These are phyloP conservation scores for Salvelinus sp. DNA, from an alignment of 2,113 vertebrate species.

Conservation along the genomic window DNA sequence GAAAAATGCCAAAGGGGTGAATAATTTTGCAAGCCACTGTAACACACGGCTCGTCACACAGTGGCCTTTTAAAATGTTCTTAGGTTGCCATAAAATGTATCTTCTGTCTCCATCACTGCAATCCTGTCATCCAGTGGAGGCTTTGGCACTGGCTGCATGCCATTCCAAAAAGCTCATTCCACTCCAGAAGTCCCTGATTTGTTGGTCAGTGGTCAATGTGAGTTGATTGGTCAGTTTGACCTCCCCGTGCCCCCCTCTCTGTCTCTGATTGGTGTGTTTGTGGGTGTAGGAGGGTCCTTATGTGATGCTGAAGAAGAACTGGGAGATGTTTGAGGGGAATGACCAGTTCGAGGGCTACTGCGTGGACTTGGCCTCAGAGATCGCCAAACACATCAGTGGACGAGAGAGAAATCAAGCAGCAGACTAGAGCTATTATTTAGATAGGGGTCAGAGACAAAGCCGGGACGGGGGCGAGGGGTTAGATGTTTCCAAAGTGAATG, in stretches of 20 bases:
- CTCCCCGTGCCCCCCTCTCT: background rate
- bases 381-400: constrained; percentile 92
- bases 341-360: constrained; percentile 98
- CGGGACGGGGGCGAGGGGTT: background rate
- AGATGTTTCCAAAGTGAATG: background rate
- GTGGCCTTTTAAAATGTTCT: constrained; percentile 39
- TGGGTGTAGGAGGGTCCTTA: constrained; percentile 92
- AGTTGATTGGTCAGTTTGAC: background rate
- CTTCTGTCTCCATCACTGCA: too few species aligned
- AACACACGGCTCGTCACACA: background rate
- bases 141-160: too few species aligned
- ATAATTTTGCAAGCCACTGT: too few species aligned
- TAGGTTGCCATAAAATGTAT: constrained; percentile 27
- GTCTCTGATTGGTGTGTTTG: constrained; percentile 57
- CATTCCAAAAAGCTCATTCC: background rate
- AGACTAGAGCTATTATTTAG: background rate
- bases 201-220: background rate
- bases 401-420: background rate
- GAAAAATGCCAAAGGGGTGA: too few species aligned
- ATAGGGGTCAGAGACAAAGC: background rate
- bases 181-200: background rate
- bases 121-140: background rate
- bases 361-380: constrained; percentile 97
- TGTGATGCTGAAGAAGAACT: constrained; percentile 99
- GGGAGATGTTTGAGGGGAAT: constrained; percentile 96